Conservation (phyloP, 2,888 invertebrate genomes). For the Fissipunctia ypsillon region DNA sequence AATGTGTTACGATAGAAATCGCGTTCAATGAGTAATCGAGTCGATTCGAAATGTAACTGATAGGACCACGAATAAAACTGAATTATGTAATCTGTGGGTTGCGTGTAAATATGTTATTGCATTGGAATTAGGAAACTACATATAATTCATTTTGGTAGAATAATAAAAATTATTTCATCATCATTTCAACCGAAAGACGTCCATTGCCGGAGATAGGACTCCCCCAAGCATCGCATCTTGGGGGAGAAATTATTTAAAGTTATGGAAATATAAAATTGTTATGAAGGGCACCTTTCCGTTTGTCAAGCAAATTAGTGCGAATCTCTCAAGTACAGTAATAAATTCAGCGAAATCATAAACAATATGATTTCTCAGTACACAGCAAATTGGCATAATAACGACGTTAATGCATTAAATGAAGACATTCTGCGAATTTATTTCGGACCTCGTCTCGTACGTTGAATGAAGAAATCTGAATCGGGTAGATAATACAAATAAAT, state of each 20-base stretch:
- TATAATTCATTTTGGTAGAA: neutral
- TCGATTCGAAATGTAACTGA: conserved; percentile 56
- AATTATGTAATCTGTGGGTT: conserved; percentile 47
- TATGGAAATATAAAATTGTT: conserved; percentile 18
- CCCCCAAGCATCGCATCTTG: too few relatives aligned
- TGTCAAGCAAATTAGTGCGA: conserved; percentile 23
- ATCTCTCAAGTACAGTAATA: conserved; percentile 34
- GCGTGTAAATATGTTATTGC: conserved; percentile 46
- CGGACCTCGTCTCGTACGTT: conserved; percentile 44
- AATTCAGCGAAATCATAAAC: conserved; percentile 56
- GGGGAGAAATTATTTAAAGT: neutral
- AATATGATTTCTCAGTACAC: conserved; percentile 61
- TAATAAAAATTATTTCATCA: neutral
- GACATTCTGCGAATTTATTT: conserved; percentile 68
- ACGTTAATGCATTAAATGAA: conserved; percentile 67
- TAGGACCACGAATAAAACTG: conserved; percentile 42
- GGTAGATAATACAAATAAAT: conserved; percentile 62
- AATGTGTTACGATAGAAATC: conserved; percentile 59
- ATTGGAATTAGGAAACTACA: conserved; percentile 20
- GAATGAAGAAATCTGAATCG: conserved; percentile 63
- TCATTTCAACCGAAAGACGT: too few relatives aligned
- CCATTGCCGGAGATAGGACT: too few relatives aligned
- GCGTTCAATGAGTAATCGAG: conserved; percentile 51
- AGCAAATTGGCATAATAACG: conserved; percentile 66
- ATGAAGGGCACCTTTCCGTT: neutral